Evolutionary conservation across 2,797 vertebrate species (phyloP).

Genomic region (Cuniculus paca): DNA sequence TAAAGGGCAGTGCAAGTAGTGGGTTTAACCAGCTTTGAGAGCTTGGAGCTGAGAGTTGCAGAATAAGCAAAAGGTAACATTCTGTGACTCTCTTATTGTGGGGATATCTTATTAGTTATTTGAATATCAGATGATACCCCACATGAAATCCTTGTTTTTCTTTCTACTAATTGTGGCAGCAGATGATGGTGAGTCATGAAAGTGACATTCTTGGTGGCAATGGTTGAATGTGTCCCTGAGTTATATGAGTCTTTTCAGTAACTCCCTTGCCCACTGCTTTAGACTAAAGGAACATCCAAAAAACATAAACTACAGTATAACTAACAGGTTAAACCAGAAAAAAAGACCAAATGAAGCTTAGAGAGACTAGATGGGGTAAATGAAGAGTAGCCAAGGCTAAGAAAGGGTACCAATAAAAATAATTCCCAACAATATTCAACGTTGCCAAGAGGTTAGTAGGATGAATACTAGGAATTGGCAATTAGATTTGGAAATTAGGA

Average conservation of each 20-base stretch:
- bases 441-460: neutral
- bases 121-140: conserved; percentile 52
- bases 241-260: neutral
- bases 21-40: conserved; percentile 55
- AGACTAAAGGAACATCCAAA: neutral
- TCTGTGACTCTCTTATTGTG: conserved; percentile 27
- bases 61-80: conserved; percentile 51
- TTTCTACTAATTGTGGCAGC: neutral
- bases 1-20: neutral
- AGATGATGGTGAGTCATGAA: neutral
- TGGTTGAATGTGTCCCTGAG: neutral
- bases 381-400: neutral
- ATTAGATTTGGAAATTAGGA: conserved; percentile 47
- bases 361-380: conserved; percentile 11
- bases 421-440: neutral
- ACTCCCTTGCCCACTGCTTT: neutral
- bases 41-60: conserved; percentile 31
- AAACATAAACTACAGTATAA: neutral
- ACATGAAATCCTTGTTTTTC: conserved; percentile 18
- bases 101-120: conserved; percentile 35
- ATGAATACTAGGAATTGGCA: neutral
- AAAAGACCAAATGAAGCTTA: neutral
- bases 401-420: neutral
- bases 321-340: conserved; percentile 39
- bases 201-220: conserved; percentile 19